These are phyloP conservation scores for Pagrus major DNA, from an alignment of 2,113 vertebrate species.

Conservation along the genomic window DNA sequence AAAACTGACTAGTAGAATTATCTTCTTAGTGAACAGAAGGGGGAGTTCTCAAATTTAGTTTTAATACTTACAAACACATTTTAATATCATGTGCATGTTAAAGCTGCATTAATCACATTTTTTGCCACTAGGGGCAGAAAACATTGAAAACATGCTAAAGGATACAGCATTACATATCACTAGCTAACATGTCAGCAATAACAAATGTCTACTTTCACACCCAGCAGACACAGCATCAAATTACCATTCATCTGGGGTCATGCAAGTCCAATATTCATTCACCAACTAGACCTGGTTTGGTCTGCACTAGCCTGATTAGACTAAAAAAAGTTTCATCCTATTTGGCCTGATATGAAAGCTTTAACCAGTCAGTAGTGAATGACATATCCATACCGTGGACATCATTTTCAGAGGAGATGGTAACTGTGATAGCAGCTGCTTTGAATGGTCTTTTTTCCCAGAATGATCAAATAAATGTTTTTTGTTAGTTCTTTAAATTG, in stretches of 20 bases:
- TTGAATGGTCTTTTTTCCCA: background rate
- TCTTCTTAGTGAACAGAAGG: background rate
- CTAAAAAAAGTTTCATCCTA: background rate
- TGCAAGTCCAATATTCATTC: background rate
- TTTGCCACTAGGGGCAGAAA: background rate
- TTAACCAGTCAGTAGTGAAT: background rate
- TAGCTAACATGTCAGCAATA: background rate
- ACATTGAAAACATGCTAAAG: background rate
- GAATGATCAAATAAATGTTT: background rate
- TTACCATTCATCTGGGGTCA: background rate
- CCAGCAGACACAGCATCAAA: background rate
- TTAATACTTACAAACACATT: background rate
- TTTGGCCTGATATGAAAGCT: background rate
- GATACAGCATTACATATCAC: background rate
- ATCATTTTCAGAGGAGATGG: too few relatives aligned
- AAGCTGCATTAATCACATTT: background rate
- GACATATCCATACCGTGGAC: too few relatives aligned
- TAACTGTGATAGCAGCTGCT: background rate
- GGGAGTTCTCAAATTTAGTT: background rate
- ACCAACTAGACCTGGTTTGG: background rate
- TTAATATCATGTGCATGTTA: background rate
- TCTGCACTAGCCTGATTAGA: background rate
- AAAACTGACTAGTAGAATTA: slow-evolving; percentile 2
- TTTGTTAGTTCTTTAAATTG: background rate
- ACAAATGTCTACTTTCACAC: background rate